These are phyloP conservation scores for Stegophylla sp. DNA, from an alignment of 2,888 invertebrate species.

Conservation along the genomic window DNA sequence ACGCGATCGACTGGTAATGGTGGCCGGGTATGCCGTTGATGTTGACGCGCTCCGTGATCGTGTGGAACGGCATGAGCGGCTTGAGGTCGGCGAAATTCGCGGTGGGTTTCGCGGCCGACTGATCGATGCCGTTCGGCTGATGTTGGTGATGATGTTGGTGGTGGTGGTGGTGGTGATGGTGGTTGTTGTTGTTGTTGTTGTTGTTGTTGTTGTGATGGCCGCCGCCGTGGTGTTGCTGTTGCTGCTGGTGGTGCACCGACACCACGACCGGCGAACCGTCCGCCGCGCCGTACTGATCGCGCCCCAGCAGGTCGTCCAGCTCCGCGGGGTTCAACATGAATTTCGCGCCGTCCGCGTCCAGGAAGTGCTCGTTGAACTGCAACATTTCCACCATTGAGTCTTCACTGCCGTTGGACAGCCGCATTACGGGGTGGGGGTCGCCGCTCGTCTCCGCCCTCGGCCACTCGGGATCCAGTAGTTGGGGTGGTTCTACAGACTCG, in stretches of 20 bases:
- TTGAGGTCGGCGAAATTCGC: conserved; percentile 82
- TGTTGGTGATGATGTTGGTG: conserved; percentile 57
- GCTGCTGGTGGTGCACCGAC: conserved; percentile 30
- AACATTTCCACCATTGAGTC: conserved; percentile 55
- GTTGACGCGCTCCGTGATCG: conserved; percentile 83
- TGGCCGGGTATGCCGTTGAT: conserved; percentile 88
- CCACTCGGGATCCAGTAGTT: conserved; percentile 59
- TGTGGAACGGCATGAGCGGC: conserved; percentile 84
- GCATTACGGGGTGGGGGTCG: conserved; percentile 55
- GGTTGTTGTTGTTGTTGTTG: conserved; percentile 46
- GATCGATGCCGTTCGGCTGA: conserved; percentile 60
- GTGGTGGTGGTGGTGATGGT: conserved; percentile 45
- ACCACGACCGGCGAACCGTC: conserved; percentile 49
- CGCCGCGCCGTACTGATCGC: conserved; percentile 53
- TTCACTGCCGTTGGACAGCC: conserved; percentile 55
- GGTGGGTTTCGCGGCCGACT: conserved; percentile 65
- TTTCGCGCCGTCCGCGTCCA: conserved; percentile 55
- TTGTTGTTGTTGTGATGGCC: conserved; percentile 42
- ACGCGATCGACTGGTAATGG: conserved; percentile 83
- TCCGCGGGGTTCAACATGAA: conserved; percentile 56
- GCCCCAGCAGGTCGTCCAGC: conserved; percentile 52
- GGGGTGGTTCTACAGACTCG: conserved; percentile 55
- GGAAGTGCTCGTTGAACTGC: conserved; percentile 56
- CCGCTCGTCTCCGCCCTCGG: conserved; percentile 57
- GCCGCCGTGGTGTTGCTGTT: conserved; percentile 15